Base-by-base conservation (phyloP, 1,140 invertebrate species). In the Bombus superbus region DNA sequence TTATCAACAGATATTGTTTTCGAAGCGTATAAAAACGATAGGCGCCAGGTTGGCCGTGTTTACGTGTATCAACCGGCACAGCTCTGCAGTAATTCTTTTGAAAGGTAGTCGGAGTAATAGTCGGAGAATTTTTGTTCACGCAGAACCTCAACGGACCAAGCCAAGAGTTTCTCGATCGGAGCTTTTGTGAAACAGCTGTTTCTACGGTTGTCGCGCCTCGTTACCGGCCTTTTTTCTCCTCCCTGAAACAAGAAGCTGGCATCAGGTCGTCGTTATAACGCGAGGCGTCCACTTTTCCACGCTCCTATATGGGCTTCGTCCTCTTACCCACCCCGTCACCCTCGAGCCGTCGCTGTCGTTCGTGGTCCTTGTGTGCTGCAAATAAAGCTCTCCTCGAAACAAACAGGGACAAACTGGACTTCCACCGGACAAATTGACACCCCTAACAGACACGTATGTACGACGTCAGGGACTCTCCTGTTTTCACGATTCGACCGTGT, bases 361-460 rank as follows among this genome's bases (percentile, higher is more conserved):
- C 80, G 73, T 88, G 74, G 88, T 86, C 88, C 92, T 92, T 93
- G 90, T 93, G 88, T 92, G 91, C 92, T 89, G 87, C 93, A 94
- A 95, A 94, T 94, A 94, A 94, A 89, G 89, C 90, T 93, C 92
- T 92, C 89, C 91, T 91, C 82, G 92, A 94, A 94, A 94, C 94
- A 94, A 95, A 94, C 93, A 94, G 91, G 92, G 88, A 89, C 89
- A 73, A 86, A 85, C 86, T 75, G 80, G 82, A 91, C 73, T 77
- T 88, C 76, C 87, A 77, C 86, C 84, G 90, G 91, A 92, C 92
- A 94, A 94, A 94, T 94, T 94, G 93, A 93, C 91, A 93, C 92
- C 85, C 68, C 68, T 57, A 76, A 76, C 89, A 83, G 86, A 88
- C 91, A 91, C 91, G 88, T 90, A 89, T 82, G 74, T 73, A 72